A percentile compares a stretch with the other conserved stretches of the same genome.
phyloP scores from a whole-genome alignment of 2,888 invertebrate genomes.

The Sisyra nigra region DNA sequence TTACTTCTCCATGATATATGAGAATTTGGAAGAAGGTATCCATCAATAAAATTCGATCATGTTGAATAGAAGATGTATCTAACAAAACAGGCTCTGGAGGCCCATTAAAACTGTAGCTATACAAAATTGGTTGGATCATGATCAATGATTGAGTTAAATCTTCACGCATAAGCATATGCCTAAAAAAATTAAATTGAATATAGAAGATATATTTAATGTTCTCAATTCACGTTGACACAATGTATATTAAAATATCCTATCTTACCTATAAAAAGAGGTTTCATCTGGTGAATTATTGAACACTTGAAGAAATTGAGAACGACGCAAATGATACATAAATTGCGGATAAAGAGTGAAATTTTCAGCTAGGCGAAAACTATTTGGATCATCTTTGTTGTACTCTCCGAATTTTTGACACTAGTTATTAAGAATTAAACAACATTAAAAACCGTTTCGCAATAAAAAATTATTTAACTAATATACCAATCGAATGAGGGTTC shows the following conservation, averaged over 20 bases:
- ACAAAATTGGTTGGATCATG: constrained; percentile 99
- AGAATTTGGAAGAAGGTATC: constrained; percentile 99
- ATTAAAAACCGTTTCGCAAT: constrained; percentile 5
- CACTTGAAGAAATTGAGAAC: constrained; percentile 97
- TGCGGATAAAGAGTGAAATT: constrained; percentile 98
- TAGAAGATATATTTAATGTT: too few relatives aligned
- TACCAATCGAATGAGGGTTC: constrained; percentile 93
- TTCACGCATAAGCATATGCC: constrained; percentile 95
- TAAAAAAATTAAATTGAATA: constrained; percentile 20
- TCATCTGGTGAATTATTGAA: constrained; percentile 99
- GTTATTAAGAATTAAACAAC: constrained; percentile 17
- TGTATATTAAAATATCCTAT: not conserved
- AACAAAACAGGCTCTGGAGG: constrained; percentile 94
- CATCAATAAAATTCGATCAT: constrained; percentile 95
- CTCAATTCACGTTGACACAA: too few relatives aligned
- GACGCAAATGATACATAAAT: constrained; percentile 97
- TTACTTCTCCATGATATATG: constrained; percentile 95
- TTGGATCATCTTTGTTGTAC: constrained; percentile 93
- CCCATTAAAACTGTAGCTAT: constrained; percentile 96
- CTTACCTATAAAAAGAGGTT: constrained; percentile 88
- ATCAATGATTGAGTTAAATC: constrained; percentile 94
- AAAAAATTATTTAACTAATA: constrained; percentile 14
- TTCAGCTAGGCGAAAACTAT: constrained; percentile 87
- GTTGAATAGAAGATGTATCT: constrained; percentile 94
- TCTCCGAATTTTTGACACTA: constrained; percentile 99